Evolutionary conservation across 2,113 vertebrate genomes (phyloP).

Genomic region (Microtus ochrogaster): DNA sequence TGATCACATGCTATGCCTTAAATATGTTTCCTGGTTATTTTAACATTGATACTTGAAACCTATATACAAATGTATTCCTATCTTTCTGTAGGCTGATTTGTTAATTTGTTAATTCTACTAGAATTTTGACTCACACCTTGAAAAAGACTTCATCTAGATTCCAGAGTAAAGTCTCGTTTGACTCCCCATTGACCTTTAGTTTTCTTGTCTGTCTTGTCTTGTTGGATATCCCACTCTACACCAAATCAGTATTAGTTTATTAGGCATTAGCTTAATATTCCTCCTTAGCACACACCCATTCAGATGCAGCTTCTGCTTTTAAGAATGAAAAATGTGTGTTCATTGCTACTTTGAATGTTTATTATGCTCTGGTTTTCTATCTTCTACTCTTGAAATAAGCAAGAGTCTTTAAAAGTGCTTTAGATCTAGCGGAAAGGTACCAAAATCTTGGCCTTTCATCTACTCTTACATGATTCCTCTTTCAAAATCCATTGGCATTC

Average conservation of each 20-base stretch:
- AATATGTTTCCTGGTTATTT: neutral
- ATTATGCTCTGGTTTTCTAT: neutral
- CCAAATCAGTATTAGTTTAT: neutral
- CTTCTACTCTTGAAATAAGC: neutral
- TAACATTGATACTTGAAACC: neutral
- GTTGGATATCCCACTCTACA: too few species aligned
- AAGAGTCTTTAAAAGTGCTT: neutral
- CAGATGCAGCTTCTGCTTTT: neutral
- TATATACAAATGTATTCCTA: neutral
- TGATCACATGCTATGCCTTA: neutral
- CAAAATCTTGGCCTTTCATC: constrained; percentile 11
- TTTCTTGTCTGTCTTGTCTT: neutral
- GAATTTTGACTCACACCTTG: neutral
- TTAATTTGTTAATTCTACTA: neutral
- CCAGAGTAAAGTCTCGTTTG: neutral
- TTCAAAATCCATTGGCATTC: constrained; percentile 10
- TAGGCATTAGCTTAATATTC: neutral
- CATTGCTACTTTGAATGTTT: neutral
- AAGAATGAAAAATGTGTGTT: neutral
- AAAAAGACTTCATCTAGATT: neutral
- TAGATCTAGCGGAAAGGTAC: neutral
- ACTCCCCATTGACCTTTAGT: neutral
- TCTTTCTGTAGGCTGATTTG: too few species aligned
- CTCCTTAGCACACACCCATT: neutral
- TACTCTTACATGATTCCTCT: constrained; percentile 49